A percentile compares a stretch with the other conserved stretches of the same genome.
Conservation (phyloP, 2,113 vertebrate genomes). For the Melospiza georgiana region DNA sequence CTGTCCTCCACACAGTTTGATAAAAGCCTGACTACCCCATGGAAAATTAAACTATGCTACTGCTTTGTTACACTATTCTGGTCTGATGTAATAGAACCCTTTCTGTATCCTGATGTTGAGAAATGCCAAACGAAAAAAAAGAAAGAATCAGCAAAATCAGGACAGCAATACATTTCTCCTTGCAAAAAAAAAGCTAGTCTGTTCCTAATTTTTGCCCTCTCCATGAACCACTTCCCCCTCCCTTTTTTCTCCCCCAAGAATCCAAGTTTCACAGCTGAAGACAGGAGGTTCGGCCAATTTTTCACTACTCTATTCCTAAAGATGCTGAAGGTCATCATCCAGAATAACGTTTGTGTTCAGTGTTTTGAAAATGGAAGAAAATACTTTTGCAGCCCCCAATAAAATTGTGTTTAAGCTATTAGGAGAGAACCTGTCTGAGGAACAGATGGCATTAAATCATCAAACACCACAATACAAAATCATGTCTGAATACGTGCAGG, state of each 20-base stretch:
- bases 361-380: neutral
- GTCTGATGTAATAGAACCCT: neutral
- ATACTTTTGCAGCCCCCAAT: neutral
- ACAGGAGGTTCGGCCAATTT: neutral
- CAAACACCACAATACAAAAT: neutral
- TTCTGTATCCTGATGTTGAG: neutral
- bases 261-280: neutral
- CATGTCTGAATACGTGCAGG: neutral
- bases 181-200: neutral
- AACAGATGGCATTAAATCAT: neutral
- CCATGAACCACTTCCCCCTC: neutral
- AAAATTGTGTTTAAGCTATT: neutral
- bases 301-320: neutral
- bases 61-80: neutral
- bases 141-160: neutral
- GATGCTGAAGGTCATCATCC: neutral
- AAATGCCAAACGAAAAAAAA: neutral
- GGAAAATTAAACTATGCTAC: neutral
- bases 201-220: neutral
- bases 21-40: conserved; percentile 10
- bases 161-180: neutral
- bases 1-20: neutral
- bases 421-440: neutral
- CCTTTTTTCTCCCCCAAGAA: neutral
- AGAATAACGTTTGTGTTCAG: neutral